Conservation (phyloP, 2,113 vertebrate genomes). For the Cynocephalus volans region DNA sequence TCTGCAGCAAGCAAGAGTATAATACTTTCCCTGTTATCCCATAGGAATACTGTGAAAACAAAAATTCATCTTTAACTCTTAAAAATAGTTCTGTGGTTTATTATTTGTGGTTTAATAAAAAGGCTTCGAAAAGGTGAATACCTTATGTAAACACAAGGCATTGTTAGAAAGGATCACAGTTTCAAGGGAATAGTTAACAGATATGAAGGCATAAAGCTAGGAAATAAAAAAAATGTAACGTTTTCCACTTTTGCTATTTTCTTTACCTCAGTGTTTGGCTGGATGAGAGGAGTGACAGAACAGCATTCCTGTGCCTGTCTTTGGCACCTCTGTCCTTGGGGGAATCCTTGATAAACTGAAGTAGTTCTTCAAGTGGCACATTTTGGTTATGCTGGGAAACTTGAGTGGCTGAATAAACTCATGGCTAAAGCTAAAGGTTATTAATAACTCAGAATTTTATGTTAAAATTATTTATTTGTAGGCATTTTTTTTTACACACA, state of each 20-base stretch:
- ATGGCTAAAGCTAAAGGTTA: conserved; percentile 31
- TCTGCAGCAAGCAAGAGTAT: background rate
- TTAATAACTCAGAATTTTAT: conserved; percentile 60
- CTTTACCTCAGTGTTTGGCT: background rate
- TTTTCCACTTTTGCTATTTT: background rate
- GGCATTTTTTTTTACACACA: background rate
- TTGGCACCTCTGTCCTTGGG: background rate
- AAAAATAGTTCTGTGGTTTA: conserved; percentile 29
- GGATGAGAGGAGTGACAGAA: background rate
- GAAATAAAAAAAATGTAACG: background rate
- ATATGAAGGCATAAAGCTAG: background rate
- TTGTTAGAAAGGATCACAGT: background rate
- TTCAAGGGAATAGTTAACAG: background rate
- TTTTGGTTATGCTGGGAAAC: background rate
- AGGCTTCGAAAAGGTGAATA: conserved; percentile 8
- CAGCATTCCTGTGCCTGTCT: background rate
- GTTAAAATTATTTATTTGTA: conserved; percentile 24
- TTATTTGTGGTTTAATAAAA: conserved; percentile 34
- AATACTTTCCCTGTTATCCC: background rate
- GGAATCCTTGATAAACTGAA: background rate
- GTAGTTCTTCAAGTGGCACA: background rate
- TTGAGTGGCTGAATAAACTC: conserved; percentile 35
- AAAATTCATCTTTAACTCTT: conserved; percentile 41
- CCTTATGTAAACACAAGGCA: background rate
- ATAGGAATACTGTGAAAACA: conserved; percentile 30